Conservation (phyloP, 1,140 invertebrate genomes). For the Drosophila ananassae region DNA sequence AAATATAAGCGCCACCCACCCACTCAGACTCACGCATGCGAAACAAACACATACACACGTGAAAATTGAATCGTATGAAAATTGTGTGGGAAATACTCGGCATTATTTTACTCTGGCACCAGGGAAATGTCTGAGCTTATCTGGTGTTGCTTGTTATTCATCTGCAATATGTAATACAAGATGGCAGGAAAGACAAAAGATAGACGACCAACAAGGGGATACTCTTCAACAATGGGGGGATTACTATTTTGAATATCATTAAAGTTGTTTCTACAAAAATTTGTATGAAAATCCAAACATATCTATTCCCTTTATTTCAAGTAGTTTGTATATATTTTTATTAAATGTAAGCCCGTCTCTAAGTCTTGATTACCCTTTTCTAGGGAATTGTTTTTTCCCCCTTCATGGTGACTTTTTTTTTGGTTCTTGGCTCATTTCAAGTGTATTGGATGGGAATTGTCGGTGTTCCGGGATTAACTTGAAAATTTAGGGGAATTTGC, state of each 20-base stretch:
- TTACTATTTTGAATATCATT: background rate
- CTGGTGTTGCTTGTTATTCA: conserved; percentile 31
- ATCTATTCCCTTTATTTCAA: too few relatives aligned
- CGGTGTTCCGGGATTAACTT: conserved; percentile 72
- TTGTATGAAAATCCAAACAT: too few relatives aligned
- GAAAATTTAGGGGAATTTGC: conserved; percentile 74
- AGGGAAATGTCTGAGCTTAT: conserved; percentile 41
- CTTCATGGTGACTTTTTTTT: conserved; percentile 13
- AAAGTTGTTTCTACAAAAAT: background rate
- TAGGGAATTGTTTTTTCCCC: conserved; percentile 29
- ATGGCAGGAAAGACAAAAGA: conserved; percentile 16
- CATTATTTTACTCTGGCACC: conserved; percentile 44
- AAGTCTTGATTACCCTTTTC: conserved; percentile 1
- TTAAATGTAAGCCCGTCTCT: background rate
- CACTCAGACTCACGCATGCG: too few relatives aligned
- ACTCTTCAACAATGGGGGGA: background rate
- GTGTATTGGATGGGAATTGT: conserved; percentile 65
- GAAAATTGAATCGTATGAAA: conserved; percentile 69
- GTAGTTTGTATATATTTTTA: background rate
- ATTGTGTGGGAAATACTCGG: conserved; percentile 64
- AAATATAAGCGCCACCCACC: conserved; percentile 31
- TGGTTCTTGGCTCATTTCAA: conserved; percentile 23
- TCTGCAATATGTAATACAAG: conserved; percentile 50
- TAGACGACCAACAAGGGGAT: conserved; percentile 6
- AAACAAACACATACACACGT: conserved; percentile 23